A percentile compares a stretch with the other conserved stretches of the same genome.
These are phyloP conservation scores for Luperina nickerlii DNA, from an alignment of 2,888 invertebrate genomes.

Conservation along the genomic window DNA sequence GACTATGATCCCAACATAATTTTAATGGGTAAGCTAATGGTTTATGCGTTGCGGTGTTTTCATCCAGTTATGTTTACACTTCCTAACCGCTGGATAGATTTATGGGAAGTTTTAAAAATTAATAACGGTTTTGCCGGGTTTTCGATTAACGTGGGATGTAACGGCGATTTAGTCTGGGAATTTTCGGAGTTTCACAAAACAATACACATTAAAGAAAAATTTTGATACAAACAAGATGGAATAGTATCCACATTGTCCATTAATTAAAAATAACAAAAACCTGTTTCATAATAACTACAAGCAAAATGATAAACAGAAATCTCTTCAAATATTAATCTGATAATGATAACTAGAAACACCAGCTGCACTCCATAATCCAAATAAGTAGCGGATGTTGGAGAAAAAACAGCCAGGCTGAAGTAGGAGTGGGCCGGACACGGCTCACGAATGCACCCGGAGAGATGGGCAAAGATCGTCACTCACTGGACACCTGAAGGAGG, in stretches of 20 bases:
- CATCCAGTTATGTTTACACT: slow-evolving; percentile 51
- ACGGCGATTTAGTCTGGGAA: not conserved
- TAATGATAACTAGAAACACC: not conserved
- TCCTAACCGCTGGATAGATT: slow-evolving; percentile 47
- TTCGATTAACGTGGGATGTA: slow-evolving; percentile 29
- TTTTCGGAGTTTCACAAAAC: not conserved
- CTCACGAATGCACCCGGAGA: no score
- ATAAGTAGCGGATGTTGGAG: no score
- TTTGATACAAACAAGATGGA: not conserved
- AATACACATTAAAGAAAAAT: not conserved
- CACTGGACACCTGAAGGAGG: not conserved
- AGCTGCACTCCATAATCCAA: no score
- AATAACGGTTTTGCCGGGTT: slow-evolving; percentile 34
- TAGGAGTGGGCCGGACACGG: no score
- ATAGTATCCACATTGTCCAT: not conserved
- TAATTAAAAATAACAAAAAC: not conserved
- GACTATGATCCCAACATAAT: slow-evolving; percentile 66
- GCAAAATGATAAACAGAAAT: not conserved
- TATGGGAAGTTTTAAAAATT: slow-evolving; percentile 56
- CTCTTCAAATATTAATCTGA: not conserved
- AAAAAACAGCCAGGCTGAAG: no score
- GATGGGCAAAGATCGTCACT: not conserved
- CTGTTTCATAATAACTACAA: not conserved
- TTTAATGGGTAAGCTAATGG: slow-evolving; percentile 67
- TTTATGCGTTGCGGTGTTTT: slow-evolving; percentile 67